A percentile compares a stretch with the other conserved stretches of the same genome.
Evolutionary conservation across 2,113 vertebrate genomes (phyloP).

Genomic region (Fregetta grallaria): DNA sequence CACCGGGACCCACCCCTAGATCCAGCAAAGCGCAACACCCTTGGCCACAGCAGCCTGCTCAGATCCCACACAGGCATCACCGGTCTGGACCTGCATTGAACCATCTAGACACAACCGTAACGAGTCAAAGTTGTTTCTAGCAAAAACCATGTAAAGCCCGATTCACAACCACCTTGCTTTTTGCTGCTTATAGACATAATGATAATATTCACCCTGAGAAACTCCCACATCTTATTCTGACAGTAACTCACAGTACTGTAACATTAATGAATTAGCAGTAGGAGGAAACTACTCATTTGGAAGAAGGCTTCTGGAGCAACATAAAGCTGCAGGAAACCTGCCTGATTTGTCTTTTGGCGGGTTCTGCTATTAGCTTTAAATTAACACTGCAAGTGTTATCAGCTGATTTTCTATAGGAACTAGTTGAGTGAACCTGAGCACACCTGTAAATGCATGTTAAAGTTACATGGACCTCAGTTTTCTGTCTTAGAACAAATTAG

Average conservation of each 20-base stretch:
- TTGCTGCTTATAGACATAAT: background rate
- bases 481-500: background rate
- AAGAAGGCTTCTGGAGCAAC: slow-evolving; percentile 2
- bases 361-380: background rate
- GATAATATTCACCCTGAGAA: background rate
- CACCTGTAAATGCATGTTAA: background rate
- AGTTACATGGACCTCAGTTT: background rate
- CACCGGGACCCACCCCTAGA: background rate
- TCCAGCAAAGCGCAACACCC: background rate
- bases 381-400: background rate
- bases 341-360: background rate
- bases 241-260: background rate
- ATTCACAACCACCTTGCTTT: background rate
- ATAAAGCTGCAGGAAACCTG: background rate
- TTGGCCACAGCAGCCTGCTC: background rate
- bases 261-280: slow-evolving; percentile 4
- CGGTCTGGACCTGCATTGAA: fast-evolving
- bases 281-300: slow-evolving; percentile 4
- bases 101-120: background rate
- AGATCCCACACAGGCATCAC: fast-evolving
- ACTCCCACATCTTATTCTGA: background rate
- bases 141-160: background rate
- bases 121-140: fast-evolving
- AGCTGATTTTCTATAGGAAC: background rate
- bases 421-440: background rate